phyloP scores from a whole-genome alignment of 1,140 invertebrate species.

The Cryptotermes secundus region DNA sequence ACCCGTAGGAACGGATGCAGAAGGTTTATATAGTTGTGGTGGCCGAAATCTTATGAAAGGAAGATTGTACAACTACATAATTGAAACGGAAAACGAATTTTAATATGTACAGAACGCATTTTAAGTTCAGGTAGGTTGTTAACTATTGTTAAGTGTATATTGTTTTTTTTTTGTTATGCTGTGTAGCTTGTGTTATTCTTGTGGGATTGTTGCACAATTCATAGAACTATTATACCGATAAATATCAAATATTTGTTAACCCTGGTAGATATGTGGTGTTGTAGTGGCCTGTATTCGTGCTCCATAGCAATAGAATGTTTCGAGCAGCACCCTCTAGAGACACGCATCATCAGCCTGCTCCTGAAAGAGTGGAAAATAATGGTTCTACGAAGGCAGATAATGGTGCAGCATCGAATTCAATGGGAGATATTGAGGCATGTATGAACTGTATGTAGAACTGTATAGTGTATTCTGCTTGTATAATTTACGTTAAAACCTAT shows the following conservation, averaged over 20 bases:
- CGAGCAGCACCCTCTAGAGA: neutral
- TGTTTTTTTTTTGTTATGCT: neutral
- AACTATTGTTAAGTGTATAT: neutral
- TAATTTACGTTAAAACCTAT: too few species aligned
- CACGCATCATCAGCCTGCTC: neutral
- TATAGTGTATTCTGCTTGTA: too few species aligned
- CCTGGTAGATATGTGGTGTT: neutral
- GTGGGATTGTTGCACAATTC: too few species aligned
- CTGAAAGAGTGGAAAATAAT: neutral
- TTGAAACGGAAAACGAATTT: too few species aligned
- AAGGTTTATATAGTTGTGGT: too few species aligned
- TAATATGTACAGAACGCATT: neutral
- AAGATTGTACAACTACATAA: too few species aligned
- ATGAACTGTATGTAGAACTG: neutral
- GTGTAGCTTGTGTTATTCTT: too few species aligned
- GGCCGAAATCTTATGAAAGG: too few species aligned
- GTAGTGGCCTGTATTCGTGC: neutral
- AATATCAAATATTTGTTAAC: neutral
- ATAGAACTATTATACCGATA: too few species aligned
- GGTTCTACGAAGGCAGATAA: neutral
- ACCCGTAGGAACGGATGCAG: too few species aligned
- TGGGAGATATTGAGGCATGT: constrained; percentile 7
- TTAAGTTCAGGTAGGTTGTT: neutral
- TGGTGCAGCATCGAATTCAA: neutral
- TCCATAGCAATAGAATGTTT: constrained; percentile 2